phyloP scores from a whole-genome alignment of 2,888 invertebrate species.

The Sturmia bella region DNA sequence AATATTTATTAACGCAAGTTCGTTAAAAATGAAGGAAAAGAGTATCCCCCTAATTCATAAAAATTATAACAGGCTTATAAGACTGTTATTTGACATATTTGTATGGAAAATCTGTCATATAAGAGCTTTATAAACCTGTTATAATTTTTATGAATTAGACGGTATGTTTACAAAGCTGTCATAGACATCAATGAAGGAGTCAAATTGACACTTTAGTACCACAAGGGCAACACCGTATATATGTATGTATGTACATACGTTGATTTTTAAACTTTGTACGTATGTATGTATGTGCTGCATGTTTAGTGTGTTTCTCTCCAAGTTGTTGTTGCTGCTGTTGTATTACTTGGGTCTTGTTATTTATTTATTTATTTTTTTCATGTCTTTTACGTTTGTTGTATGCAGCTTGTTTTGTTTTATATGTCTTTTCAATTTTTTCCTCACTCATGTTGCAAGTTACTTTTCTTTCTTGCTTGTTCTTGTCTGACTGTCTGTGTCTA shows the following conservation, averaged over 20 bases:
- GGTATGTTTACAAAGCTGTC: no score
- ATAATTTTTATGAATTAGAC: no score
- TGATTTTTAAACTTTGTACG: conserved; percentile 27
- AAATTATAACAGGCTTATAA: no score
- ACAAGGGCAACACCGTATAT: no score
- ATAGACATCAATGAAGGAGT: no score
- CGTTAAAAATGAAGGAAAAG: no score
- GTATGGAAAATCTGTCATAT: no score
- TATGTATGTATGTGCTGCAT: background rate
- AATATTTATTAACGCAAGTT: no score
- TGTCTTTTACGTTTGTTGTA: conserved; percentile 16
- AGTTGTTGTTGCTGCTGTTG: conserved; percentile 40
- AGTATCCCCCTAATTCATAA: no score
- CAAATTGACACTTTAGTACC: no score
- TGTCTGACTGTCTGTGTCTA: conserved; percentile 44
- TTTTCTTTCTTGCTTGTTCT: conserved; percentile 24
- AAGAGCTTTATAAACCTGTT: no score
- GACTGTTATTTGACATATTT: no score
- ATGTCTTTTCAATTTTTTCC: conserved; percentile 54
- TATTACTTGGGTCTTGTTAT: conserved; percentile 35
- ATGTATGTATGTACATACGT: background rate
- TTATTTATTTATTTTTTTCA: conserved; percentile 4
- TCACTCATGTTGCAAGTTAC: conserved; percentile 35
- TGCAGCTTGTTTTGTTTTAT: conserved; percentile 37
- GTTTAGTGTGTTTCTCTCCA: conserved; percentile 22